A percentile compares a stretch with the other conserved stretches of the same genome.
Evolutionary conservation across 2,113 vertebrate species (phyloP).

Genomic region (Mormoops blainvillei): DNA sequence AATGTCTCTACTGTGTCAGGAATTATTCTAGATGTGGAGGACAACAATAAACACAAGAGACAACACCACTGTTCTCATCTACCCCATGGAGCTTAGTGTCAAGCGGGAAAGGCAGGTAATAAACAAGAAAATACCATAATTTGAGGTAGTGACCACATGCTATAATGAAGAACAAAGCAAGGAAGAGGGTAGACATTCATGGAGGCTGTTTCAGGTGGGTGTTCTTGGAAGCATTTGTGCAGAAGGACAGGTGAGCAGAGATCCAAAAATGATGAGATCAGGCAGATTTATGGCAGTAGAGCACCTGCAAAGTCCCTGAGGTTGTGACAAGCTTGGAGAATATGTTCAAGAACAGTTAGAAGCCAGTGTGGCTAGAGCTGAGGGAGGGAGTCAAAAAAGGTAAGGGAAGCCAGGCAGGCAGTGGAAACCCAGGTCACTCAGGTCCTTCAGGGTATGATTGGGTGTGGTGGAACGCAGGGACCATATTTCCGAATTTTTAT

Average conservation of each 20-base stretch:
- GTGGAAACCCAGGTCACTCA: neutral
- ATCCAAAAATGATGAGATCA: neutral
- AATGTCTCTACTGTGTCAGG: neutral
- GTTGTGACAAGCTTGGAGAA: neutral
- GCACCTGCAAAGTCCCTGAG: neutral
- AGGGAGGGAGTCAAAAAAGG: neutral
- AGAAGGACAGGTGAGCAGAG: neutral
- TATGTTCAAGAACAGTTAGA: neutral
- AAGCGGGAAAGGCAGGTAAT: neutral
- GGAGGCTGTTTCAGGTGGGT: neutral
- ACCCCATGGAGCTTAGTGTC: neutral
- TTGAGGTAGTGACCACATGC: neutral
- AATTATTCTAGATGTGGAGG: neutral
- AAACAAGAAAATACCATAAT: neutral
- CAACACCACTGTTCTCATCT: neutral
- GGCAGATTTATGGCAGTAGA: neutral
- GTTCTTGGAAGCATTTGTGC: neutral
- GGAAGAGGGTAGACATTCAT: too few species aligned
- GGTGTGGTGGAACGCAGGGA: too few species aligned
- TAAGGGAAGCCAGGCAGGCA: neutral
- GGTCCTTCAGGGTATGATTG: neutral
- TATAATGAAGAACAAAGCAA: neutral
- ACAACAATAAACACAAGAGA: neutral
- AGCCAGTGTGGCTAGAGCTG: neutral
- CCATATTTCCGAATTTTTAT: neutral